phyloP scores from a whole-genome alignment of 1,140 invertebrate species.

The Tetramorium parvispinum region DNA sequence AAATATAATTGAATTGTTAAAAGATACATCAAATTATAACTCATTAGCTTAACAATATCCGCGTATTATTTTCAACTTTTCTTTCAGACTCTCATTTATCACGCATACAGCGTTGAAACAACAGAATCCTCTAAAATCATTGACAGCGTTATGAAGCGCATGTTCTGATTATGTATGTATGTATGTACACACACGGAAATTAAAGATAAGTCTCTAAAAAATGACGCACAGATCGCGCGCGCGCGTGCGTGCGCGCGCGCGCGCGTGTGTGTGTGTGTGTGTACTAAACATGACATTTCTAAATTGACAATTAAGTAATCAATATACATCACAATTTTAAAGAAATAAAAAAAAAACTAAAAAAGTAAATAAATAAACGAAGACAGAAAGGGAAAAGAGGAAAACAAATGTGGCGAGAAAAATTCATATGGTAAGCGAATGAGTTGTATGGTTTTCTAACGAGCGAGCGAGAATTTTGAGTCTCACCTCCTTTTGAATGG shows the following conservation, averaged over 20 bases:
- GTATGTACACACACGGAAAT: background rate
- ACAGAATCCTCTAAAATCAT: background rate
- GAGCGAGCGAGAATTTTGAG: background rate
- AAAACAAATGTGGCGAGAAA: background rate
- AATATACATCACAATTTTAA: background rate
- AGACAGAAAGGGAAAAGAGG: background rate
- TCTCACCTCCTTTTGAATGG: slow-evolving; percentile 91
- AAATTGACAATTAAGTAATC: background rate
- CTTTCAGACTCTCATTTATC: background rate
- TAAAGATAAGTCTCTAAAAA: slow-evolving; percentile 4
- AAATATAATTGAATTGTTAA: slow-evolving; percentile 49
- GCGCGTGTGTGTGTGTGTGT: too few species aligned
- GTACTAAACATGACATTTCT: background rate
- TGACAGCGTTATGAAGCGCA: background rate
- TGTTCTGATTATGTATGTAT: too few species aligned
- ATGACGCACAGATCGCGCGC: background rate
- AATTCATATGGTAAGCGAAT: slow-evolving; percentile 13
- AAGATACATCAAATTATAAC: slow-evolving; percentile 22
- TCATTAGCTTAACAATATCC: background rate
- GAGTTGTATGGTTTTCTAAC: background rate
- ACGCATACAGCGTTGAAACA: background rate
- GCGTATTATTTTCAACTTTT: background rate
- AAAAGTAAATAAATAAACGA: background rate
- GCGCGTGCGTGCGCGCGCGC: too few species aligned
- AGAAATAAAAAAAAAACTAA: background rate